Evolutionary conservation across 2,888 invertebrate genomes (phyloP).

Genomic region (Drosophila antonietae): DNA sequence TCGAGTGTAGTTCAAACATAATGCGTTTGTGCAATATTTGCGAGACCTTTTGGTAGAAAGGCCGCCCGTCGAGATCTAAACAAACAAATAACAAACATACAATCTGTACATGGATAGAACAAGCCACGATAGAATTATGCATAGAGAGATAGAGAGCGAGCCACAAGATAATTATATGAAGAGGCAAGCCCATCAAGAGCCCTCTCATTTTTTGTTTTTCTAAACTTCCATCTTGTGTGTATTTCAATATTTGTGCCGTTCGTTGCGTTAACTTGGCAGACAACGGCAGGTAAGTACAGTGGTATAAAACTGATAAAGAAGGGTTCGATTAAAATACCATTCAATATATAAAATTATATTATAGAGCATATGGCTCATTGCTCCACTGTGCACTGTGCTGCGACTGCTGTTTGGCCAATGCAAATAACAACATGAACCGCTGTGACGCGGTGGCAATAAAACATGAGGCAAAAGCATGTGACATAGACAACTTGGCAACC

Average conservation of each 20-base stretch:
- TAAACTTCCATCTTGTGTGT: conserved; percentile 30
- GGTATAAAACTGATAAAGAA: background rate
- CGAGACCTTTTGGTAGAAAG: conserved; percentile 60
- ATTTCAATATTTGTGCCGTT: conserved; percentile 47
- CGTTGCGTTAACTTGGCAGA: conserved; percentile 34
- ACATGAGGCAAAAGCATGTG: conserved; percentile 62
- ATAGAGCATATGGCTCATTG: conserved; percentile 9
- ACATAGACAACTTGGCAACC: conserved; percentile 72
- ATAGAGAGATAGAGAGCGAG: conserved; percentile 17
- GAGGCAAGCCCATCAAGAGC: conserved; percentile 26
- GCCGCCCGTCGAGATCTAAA: conserved; percentile 57
- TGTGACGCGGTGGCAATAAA: conserved; percentile 54
- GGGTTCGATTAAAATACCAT: background rate
- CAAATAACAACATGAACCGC: conserved; percentile 56
- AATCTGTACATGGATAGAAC: conserved; percentile 48
- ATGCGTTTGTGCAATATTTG: conserved; percentile 72
- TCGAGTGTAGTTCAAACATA: conserved; percentile 69
- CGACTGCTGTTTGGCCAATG: conserved; percentile 53
- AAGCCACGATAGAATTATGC: conserved; percentile 55
- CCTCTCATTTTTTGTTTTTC: conserved; percentile 4
- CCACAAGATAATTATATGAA: conserved; percentile 11
- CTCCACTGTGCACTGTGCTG: conserved; percentile 32
- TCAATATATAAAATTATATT: background rate
- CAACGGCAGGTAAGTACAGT: conserved; percentile 15
- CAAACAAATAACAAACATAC: conserved; percentile 51